A percentile compares a stretch with the other conserved stretches of the same genome.
These are phyloP conservation scores for Tinamus guttatus DNA, from an alignment of 2,113 vertebrate genomes.

Conservation along the genomic window DNA sequence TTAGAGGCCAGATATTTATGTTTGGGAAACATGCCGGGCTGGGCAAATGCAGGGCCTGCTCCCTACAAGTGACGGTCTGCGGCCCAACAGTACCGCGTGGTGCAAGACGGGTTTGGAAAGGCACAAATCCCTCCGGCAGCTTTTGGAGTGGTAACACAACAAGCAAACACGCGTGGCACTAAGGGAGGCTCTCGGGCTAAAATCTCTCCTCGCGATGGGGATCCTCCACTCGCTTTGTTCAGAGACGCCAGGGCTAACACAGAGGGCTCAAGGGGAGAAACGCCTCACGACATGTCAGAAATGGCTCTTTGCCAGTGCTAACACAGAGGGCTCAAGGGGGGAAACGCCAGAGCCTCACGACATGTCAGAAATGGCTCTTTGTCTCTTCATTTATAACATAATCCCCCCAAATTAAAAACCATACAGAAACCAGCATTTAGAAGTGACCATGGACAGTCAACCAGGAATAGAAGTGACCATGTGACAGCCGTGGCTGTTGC, in stretches of 20 bases:
- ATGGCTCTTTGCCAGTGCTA: background rate
- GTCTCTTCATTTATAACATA: too few relatives aligned
- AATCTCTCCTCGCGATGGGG: background rate
- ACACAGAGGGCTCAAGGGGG: too few relatives aligned
- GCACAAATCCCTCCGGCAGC: background rate
- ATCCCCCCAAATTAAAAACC: too few relatives aligned
- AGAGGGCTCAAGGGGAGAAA: too few relatives aligned
- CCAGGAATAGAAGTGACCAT: too few relatives aligned
- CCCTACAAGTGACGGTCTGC: accelerated
- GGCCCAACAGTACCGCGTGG: background rate
- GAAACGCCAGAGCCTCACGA: too few relatives aligned
- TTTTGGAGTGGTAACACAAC: background rate
- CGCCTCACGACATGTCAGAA: too few relatives aligned
- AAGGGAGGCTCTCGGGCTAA: background rate
- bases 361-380: too few relatives aligned
- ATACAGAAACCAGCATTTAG: too few relatives aligned
- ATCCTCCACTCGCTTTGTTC: background rate
- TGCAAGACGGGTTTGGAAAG: background rate
- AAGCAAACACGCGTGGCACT: background rate
- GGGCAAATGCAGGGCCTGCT: background rate
- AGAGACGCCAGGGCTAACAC: background rate
- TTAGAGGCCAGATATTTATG: background rate
- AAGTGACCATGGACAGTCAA: too few relatives aligned
- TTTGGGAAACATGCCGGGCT: accelerated
- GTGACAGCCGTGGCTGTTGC: too few relatives aligned